Conservation (phyloP, 2,888 invertebrate species). For the Ochropleura leucogaster region DNA sequence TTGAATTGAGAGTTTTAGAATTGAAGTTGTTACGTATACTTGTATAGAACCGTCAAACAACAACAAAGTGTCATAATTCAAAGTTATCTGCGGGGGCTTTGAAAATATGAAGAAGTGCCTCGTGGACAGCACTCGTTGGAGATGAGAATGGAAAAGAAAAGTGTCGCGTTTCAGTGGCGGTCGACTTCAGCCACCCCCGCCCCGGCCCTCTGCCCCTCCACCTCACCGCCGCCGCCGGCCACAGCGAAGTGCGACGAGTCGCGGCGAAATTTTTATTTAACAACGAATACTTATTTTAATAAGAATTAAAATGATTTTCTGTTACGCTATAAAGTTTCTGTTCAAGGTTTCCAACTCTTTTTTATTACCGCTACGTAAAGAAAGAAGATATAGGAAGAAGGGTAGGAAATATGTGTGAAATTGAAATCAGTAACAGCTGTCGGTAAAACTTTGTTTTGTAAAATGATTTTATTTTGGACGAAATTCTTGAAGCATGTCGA, state of each 20-base stretch:
- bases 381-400: not conserved
- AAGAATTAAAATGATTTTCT: slow-evolving; percentile 41
- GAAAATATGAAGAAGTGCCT: slow-evolving; percentile 65
- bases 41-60: slow-evolving; percentile 71
- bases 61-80: slow-evolving; percentile 79
- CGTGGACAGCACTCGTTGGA: slow-evolving; percentile 55
- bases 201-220: not conserved
- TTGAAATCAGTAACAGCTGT: not conserved
- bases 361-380: slow-evolving; percentile 1
- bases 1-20: slow-evolving; percentile 67
- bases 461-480: slow-evolving; percentile 14
- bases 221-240: slow-evolving; percentile 2
- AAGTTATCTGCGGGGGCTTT: slow-evolving; percentile 69
- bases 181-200: slow-evolving; percentile 11
- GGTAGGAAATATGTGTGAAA: slow-evolving; percentile 1
- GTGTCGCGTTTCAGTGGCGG: slow-evolving; percentile 63
- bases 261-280: slow-evolving; percentile 38
- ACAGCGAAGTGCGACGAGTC: slow-evolving; percentile 11
- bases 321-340: slow-evolving; percentile 18
- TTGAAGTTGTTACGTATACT: slow-evolving; percentile 65
- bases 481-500: not conserved
- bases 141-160: slow-evolving; percentile 64
- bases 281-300: slow-evolving; percentile 37
- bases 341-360: slow-evolving; percentile 24
- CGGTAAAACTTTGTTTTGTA: not conserved